Evolutionary conservation across 2,797 vertebrate species (phyloP).

Genomic region (Amazonetta brasiliensis): DNA sequence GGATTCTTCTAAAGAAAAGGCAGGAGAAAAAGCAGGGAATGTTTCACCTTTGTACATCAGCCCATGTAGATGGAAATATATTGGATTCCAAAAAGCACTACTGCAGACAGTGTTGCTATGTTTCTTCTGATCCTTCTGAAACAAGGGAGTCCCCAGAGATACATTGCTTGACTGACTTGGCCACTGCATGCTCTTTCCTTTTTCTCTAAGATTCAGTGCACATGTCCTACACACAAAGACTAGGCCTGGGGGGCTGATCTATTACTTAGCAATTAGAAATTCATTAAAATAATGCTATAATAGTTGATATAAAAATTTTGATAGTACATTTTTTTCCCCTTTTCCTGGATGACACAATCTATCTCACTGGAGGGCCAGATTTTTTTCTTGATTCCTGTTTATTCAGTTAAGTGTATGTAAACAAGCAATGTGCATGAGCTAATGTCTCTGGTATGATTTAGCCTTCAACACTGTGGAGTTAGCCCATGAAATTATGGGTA

Average conservation of each 20-base stretch:
- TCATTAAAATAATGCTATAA: not conserved
- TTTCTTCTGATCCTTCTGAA: not conserved
- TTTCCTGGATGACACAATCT: not conserved
- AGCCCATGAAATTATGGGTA: not conserved
- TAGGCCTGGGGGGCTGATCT: not conserved
- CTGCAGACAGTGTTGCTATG: fast-evolving
- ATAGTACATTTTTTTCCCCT: not conserved
- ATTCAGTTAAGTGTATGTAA: not conserved
- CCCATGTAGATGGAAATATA: not conserved
- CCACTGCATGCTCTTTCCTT: not conserved
- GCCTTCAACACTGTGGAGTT: not conserved
- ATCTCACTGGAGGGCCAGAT: not conserved
- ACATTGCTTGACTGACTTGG: not conserved
- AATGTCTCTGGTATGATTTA: not conserved
- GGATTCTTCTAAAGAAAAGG: not conserved
- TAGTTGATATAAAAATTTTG: not conserved
- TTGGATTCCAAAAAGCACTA: not conserved
- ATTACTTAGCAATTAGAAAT: not conserved
- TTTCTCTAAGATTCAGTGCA: not conserved
- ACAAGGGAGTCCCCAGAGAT: not conserved
- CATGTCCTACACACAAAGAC: not conserved
- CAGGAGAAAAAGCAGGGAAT: not conserved
- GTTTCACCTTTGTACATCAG: not conserved
- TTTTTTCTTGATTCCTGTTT: not conserved
- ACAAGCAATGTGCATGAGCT: not conserved